These are phyloP conservation scores for Sanderia malayensis DNA, from an alignment of 30 jellyfish, hydroid and myxozoan species.

Conservation along the genomic window DNA sequence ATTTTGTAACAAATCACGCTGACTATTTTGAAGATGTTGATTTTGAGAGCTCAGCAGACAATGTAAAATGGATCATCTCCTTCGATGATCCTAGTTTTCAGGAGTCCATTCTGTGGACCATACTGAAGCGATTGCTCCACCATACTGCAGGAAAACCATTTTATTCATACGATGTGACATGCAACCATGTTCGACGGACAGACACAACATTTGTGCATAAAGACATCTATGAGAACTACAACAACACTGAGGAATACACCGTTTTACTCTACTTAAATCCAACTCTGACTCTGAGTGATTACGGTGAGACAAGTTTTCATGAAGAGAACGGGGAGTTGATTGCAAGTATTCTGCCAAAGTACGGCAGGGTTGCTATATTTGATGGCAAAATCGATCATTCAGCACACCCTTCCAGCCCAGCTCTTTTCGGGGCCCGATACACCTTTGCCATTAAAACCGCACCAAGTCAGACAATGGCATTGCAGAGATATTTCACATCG, in stretches of 20 bases:
- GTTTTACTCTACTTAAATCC: constrained; percentile 42
- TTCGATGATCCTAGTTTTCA: constrained; percentile 58
- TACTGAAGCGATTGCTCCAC: constrained; percentile 24
- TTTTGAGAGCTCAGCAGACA: constrained; percentile 42
- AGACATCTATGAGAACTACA: constrained; percentile 39
- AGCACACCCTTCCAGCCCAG: constrained; percentile 59
- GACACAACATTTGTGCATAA: constrained; percentile 49
- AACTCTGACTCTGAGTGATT: constrained; percentile 38
- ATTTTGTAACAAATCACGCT: constrained; percentile 39
- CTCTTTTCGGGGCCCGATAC: constrained; percentile 57
- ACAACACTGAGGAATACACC: constrained; percentile 44
- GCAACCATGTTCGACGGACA: constrained; percentile 64
- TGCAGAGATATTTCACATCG: constrained; percentile 14
- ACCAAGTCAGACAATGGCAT: constrained; percentile 15
- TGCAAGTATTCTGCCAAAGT: constrained; percentile 53
- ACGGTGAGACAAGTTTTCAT: constrained; percentile 59
- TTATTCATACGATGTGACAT: constrained; percentile 52
- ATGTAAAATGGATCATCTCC: constrained; percentile 63
- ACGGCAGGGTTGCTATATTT: constrained; percentile 59
- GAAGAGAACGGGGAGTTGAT: constrained; percentile 25
- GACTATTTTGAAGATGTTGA: constrained; percentile 42
- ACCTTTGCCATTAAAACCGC: constrained; percentile 66
- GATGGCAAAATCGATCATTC: constrained; percentile 65
- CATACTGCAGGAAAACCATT: constrained; percentile 43
- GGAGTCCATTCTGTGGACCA: constrained; percentile 45